A percentile compares a stretch with the other conserved stretches of the same genome.
phyloP scores from a whole-genome alignment of 23 tunicate genomes.

The Phallusia fumigata region DNA sequence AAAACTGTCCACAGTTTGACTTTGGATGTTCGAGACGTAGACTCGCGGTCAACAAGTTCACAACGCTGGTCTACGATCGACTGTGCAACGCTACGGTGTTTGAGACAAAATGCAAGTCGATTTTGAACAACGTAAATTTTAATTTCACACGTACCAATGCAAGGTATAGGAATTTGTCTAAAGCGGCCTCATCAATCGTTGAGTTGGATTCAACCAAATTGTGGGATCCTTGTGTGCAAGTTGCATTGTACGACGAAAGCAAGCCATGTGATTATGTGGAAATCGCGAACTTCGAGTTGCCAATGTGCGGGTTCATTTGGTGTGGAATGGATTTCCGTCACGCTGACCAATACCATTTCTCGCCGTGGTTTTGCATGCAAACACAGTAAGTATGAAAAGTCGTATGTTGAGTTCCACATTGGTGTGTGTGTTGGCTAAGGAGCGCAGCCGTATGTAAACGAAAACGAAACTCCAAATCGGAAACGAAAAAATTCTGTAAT shows the following conservation, averaged over 20 bases:
- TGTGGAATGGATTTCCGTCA: not conserved
- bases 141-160: not conserved
- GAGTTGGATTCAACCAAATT: not conserved
- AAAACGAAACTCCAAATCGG: no score
- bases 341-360: not conserved
- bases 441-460: no score
- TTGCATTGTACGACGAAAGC: not conserved
- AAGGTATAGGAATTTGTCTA: no score
- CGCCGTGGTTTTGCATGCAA: not conserved
- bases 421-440: no score
- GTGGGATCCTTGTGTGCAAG: not conserved
- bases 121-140: not conserved
- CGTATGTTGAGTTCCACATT: no score
- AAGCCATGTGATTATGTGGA: not conserved
- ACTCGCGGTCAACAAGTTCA: not conserved
- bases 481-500: no score
- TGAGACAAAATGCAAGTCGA: not conserved
- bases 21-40: not conserved
- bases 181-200: not conserved
- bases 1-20: not conserved
- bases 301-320: not conserved
- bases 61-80: not conserved
- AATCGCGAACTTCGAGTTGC: not conserved
- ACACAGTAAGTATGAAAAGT: not conserved
- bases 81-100: not conserved